Conservation (phyloP, 2,888 invertebrate species). For the Spisula subtruncata region DNA sequence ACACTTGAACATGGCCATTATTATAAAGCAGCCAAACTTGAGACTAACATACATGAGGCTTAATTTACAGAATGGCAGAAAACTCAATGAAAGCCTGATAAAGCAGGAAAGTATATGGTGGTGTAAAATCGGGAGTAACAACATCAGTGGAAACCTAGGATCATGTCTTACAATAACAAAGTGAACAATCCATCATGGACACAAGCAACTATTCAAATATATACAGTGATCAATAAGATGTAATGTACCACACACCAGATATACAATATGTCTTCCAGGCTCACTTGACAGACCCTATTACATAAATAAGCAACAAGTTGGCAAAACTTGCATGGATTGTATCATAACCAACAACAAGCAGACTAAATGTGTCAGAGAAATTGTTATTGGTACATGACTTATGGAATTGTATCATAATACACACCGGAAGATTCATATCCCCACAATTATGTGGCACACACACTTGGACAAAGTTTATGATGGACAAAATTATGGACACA, state of each 20-base stretch:
- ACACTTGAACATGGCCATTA: too few relatives aligned
- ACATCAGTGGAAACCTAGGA: background rate
- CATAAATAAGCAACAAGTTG: background rate
- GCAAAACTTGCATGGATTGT: background rate
- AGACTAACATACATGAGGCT: background rate
- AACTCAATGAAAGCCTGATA: constrained; percentile 8
- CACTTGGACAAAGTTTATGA: too few relatives aligned
- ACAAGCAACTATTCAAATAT: background rate
- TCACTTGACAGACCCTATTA: background rate
- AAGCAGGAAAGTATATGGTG: background rate
- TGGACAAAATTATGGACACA: too few relatives aligned
- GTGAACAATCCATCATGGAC: background rate
- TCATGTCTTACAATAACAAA: constrained; percentile 4
- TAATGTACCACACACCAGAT: background rate
- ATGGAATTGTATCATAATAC: too few relatives aligned
- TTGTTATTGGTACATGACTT: background rate
- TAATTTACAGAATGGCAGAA: background rate
- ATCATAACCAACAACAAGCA: background rate
- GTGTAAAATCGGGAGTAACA: background rate
- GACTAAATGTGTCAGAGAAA: background rate
- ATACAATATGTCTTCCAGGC: background rate
- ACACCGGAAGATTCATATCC: too few relatives aligned
- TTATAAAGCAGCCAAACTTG: background rate
- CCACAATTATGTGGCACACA: too few relatives aligned
- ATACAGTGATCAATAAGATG: background rate